phyloP scores from a whole-genome alignment of 2,113 vertebrate species.

The Danio rerio region DNA sequence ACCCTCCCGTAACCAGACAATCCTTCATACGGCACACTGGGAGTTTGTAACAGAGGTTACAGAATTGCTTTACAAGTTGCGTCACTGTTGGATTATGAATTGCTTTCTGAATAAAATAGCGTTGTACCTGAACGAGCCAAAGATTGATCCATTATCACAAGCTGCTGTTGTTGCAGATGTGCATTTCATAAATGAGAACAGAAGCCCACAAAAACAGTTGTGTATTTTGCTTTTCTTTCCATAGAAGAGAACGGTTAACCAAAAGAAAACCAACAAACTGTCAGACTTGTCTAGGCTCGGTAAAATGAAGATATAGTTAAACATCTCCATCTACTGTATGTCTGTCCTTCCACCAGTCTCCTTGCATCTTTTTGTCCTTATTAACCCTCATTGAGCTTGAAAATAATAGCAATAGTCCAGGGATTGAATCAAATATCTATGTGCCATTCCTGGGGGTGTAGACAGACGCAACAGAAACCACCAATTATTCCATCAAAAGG shows the following conservation, averaged over 20 bases:
- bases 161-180: background rate
- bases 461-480: constrained; percentile 68
- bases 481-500: constrained; percentile 71
- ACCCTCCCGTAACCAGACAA: background rate
- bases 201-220: background rate
- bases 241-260: background rate
- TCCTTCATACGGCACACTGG: background rate
- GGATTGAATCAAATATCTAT: constrained; percentile 75
- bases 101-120: background rate
- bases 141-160: background rate
- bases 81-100: constrained; percentile 1
- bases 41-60: background rate
- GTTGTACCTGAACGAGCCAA: background rate
- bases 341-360: background rate
- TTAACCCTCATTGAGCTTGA: constrained; percentile 66
- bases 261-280: background rate
- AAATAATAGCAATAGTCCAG: constrained; percentile 69
- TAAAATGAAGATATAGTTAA: background rate
- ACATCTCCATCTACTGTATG: background rate
- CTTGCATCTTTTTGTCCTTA: constrained; percentile 54
- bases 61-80: constrained; percentile 8
- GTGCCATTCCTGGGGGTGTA: constrained; percentile 44
- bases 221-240: background rate
- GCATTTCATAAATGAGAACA: background rate
- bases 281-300: background rate